phyloP scores from a whole-genome alignment of 1,140 invertebrate genomes.

The Drosophila sp. region DNA sequence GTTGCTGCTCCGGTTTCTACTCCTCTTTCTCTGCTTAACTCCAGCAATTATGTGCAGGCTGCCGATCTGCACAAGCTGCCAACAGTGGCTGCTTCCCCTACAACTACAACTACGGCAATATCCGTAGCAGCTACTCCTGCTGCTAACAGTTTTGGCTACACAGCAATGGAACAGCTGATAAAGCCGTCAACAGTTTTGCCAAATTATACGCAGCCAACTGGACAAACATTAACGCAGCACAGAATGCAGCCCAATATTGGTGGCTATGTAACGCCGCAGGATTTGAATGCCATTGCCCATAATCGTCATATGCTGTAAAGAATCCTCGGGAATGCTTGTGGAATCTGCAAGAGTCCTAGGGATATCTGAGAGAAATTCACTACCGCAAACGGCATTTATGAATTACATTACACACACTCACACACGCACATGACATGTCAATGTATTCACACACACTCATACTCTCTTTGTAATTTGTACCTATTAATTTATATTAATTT shows the following conservation, averaged over 20 bases:
- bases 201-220: neutral
- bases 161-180: conserved; percentile 72
- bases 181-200: conserved; percentile 42
- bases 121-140: neutral
- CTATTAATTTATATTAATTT: too few species aligned
- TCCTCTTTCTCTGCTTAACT: conserved; percentile 39
- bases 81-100: neutral
- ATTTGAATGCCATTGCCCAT: conserved; percentile 67
- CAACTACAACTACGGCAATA: neutral
- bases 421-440: too few species aligned
- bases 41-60: conserved; percentile 66
- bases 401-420: too few species aligned
- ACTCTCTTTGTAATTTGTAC: too few species aligned
- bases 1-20: neutral
- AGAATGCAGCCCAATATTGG: conserved; percentile 59
- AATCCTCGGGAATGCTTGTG: too few species aligned
- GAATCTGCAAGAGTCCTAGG: too few species aligned
- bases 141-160: conserved; percentile 55
- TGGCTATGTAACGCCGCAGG: conserved; percentile 71
- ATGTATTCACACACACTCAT: too few species aligned
- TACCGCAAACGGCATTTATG: too few species aligned
- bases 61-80: conserved; percentile 67
- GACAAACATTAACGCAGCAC: conserved; percentile 1
- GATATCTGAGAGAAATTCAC: too few species aligned
- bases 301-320: conserved; percentile 68